Conservation (phyloP, 1,140 invertebrate species). For the Lutraria rhynchaena region DNA sequence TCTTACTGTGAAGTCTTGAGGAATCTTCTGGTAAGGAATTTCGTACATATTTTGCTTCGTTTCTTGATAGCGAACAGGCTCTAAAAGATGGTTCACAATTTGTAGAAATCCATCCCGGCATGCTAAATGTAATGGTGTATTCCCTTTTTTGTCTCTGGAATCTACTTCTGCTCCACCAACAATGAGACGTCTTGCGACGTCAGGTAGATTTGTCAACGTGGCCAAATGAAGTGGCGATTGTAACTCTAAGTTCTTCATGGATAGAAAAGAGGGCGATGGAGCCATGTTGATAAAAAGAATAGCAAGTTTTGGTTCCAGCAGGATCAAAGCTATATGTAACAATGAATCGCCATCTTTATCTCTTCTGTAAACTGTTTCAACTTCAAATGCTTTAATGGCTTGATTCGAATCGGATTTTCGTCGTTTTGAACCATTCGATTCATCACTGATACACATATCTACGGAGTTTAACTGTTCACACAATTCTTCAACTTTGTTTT, state of each 20-base stretch:
- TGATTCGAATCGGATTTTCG: no score
- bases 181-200: conserved; percentile 86
- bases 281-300: conserved; percentile 60
- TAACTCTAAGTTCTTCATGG: conserved; percentile 63
- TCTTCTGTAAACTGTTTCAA: no score
- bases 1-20: conserved; percentile 85
- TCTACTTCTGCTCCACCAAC: conserved; percentile 85
- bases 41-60: conserved; percentile 59
- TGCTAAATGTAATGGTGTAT: conserved; percentile 72
- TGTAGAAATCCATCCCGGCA: conserved; percentile 85
- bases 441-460: no score
- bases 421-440: no score
- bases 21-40: conserved; percentile 82
- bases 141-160: conserved; percentile 64
- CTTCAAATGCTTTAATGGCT: no score
- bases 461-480: no score
- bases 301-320: conserved; percentile 51
- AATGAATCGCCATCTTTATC: conserved; percentile 56
- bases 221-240: conserved; percentile 89
- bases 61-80: conserved; percentile 82
- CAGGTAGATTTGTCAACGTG: conserved; percentile 86
- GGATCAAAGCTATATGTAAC: conserved; percentile 69
- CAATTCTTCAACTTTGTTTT: no score
- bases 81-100: conserved; percentile 86
- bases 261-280: conserved; percentile 44